A percentile compares a stretch with the other conserved stretches of the same genome.
Conservation (phyloP, 2,113 vertebrate genomes). For the Hucho hucho region DNA sequence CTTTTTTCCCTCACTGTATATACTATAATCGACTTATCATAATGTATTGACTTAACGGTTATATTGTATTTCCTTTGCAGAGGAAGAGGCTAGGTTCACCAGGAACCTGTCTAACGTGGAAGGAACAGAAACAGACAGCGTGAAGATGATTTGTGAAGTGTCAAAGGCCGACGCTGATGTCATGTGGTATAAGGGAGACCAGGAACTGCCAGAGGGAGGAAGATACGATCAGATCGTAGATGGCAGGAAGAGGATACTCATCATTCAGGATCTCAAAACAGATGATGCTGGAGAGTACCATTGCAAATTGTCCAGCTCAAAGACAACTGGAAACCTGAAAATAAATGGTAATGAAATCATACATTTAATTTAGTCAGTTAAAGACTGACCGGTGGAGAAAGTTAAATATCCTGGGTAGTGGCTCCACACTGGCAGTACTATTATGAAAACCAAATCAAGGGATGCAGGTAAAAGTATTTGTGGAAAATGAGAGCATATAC, state of each 20-base stretch:
- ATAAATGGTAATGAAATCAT: conserved; percentile 83
- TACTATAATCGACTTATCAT: neutral
- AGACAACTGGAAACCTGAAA: conserved; percentile 85
- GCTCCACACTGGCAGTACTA: neutral
- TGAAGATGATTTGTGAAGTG: conserved; percentile 93
- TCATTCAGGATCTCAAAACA: conserved; percentile 85
- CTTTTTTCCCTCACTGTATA: too few species aligned
- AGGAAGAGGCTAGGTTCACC: conserved; percentile 92
- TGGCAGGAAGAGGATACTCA: conserved; percentile 88
- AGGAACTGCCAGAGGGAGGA: conserved; percentile 89
- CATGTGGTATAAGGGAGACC: conserved; percentile 86
- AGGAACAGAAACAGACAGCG: conserved; percentile 88
- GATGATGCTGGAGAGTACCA: conserved; percentile 85
- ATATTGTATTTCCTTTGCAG: conserved; percentile 67
- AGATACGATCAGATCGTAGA: conserved; percentile 88
- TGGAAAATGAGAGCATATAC: neutral
- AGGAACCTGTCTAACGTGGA: conserved; percentile 93
- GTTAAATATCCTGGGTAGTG: neutral
- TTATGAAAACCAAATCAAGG: neutral
- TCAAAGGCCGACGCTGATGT: conserved; percentile 93
- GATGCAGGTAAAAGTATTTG: neutral
- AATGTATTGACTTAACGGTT: neutral
- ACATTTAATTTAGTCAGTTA: neutral
- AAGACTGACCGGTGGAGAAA: neutral
- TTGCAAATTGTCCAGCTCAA: conserved; percentile 85